phyloP scores from a whole-genome alignment of 1,140 invertebrate genomes.

The Ridgeia piscesae region DNA sequence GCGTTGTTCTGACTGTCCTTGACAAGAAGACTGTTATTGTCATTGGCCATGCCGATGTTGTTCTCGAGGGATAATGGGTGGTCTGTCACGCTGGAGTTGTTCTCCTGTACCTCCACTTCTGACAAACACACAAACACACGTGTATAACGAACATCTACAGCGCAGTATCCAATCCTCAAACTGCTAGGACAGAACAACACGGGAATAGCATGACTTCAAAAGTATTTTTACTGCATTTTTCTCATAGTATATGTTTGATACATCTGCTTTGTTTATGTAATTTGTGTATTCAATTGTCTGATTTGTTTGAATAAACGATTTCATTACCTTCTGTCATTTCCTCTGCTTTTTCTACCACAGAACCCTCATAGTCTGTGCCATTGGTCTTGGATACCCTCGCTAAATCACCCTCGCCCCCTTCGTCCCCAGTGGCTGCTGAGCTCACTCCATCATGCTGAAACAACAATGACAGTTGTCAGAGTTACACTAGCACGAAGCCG shows the following conservation, averaged over 20 bases:
- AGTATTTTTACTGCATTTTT: no score
- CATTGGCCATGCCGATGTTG: not conserved
- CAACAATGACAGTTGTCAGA: not conserved
- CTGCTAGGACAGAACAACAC: no score
- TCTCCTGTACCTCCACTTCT: not conserved
- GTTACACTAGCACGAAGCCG: no score
- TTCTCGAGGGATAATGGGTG: constrained; percentile 43
- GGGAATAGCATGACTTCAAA: no score
- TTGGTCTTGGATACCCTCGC: not conserved
- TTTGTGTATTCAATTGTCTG: no score
- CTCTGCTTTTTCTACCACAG: not conserved
- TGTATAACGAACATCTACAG: not conserved
- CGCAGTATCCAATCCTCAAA: no score
- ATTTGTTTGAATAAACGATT: no score
- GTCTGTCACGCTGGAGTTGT: constrained; percentile 34
- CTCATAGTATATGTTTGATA: no score
- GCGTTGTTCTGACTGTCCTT: constrained; percentile 16
- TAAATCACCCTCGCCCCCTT: not conserved
- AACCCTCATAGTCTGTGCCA: not conserved
- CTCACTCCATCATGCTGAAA: not conserved
- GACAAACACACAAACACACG: not conserved
- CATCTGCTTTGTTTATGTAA: no score
- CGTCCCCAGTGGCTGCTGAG: not conserved
- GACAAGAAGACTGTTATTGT: not conserved
- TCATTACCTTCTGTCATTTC: not conserved